These are phyloP conservation scores for Dallia pectoralis DNA, from an alignment of 2,797 vertebrate genomes.

Conservation along the genomic window DNA sequence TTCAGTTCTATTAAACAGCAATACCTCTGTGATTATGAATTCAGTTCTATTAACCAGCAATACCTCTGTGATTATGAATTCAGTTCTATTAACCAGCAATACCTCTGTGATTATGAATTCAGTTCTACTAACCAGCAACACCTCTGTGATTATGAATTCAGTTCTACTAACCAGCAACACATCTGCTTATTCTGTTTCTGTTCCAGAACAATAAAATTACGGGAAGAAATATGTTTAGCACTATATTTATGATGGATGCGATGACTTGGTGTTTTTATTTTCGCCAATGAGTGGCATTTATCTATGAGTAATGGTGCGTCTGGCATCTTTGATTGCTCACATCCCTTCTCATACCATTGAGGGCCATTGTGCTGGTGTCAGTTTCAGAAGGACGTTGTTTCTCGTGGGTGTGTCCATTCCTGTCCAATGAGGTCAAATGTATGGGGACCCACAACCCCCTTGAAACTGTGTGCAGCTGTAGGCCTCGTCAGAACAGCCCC, in stretches of 20 bases:
- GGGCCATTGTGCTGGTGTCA: neutral
- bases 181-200: too few species aligned
- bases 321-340: neutral
- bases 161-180: neutral
- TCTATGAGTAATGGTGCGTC: neutral
- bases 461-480: slow-evolving; percentile 1
- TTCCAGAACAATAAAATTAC: too few species aligned
- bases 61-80: too few species aligned
- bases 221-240: too few species aligned
- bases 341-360: neutral
- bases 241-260: neutral
- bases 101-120: too few species aligned
- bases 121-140: too few species aligned
- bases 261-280: neutral
- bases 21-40: too few species aligned
- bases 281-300: neutral
- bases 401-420: neutral
- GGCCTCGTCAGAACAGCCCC: neutral
- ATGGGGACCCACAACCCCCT: neutral
- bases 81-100: too few species aligned
- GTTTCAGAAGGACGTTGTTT: neutral
- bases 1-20: too few species aligned
- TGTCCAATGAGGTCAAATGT: neutral
- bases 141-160: too few species aligned
- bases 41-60: too few species aligned